These are phyloP conservation scores for Aldabrachelys gigantea DNA, from an alignment of 2,113 vertebrate species.

Conservation along the genomic window DNA sequence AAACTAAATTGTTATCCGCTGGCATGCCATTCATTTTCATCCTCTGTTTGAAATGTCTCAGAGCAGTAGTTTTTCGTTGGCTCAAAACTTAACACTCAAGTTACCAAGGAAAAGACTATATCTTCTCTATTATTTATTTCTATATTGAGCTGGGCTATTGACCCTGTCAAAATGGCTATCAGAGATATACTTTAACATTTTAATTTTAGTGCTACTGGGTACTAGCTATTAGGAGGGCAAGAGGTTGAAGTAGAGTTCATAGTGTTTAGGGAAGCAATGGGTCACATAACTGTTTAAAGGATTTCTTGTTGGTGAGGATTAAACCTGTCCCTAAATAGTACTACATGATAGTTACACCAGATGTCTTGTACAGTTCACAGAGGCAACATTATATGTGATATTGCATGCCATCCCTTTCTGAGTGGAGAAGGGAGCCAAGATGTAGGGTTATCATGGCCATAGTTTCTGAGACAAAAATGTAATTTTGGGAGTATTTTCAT, in stretches of 20 bases:
- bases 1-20: background rate
- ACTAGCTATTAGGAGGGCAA: background rate
- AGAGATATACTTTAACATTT: background rate
- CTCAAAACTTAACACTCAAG: slow-evolving; percentile 24
- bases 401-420: background rate
- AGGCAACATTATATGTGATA: background rate
- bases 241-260: background rate
- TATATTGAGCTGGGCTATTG: background rate
- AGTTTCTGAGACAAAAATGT: background rate
- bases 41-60: background rate
- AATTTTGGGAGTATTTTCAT: background rate
- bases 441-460: background rate
- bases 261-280: background rate
- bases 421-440: background rate
- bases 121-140: background rate
- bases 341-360: background rate
- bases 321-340: background rate
- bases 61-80: background rate
- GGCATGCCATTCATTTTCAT: slow-evolving; percentile 17
- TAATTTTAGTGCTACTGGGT: background rate
- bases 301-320: background rate
- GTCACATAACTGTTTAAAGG: background rate
- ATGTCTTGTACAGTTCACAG: background rate
- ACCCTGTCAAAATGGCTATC: background rate
- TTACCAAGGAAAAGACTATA: background rate